Percentiles rank a stretch among this genome's conserved stretches.
Evolutionary conservation across 1,140 invertebrate genomes (phyloP).

Genomic region (Meloidogyne exigua): DNA sequence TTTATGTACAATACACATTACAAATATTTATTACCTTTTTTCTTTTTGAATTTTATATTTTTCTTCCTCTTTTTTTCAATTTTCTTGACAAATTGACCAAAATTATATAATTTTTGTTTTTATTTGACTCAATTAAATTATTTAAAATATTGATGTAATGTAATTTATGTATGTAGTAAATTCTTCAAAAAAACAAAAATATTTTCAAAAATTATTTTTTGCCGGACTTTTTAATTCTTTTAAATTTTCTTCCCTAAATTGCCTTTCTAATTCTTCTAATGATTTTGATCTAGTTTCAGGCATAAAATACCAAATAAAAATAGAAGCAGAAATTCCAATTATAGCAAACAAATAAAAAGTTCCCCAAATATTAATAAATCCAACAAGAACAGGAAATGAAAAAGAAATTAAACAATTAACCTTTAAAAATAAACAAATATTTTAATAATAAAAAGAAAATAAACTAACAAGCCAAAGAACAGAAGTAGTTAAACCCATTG

Average conservation of each 20-base stretch:
- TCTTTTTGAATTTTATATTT: not conserved
- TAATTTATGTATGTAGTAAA: too few relatives aligned
- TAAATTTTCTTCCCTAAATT: slow-evolving; percentile 15
- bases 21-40: not conserved
- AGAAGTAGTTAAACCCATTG: slow-evolving; percentile 16
- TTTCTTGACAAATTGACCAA: not conserved
- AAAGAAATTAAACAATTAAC: slow-evolving; percentile 15
- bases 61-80: not conserved
- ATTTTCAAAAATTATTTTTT: not conserved
- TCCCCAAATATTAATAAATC: slow-evolving; percentile 11
- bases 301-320: slow-evolving; percentile 23
- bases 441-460: not conserved
- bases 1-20: not conserved
- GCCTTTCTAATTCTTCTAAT: slow-evolving; percentile 18
- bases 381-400: slow-evolving; percentile 14
- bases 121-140: too few relatives aligned
- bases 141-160: too few relatives aligned
- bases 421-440: not conserved
- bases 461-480: slow-evolving; percentile 17
- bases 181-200: not conserved
- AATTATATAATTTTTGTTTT: too few relatives aligned
- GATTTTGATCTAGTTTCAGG: slow-evolving; percentile 18
- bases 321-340: slow-evolving; percentile 7
- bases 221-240: slow-evolving; percentile 13
- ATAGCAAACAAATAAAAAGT: slow-evolving; percentile 16